phyloP scores from a whole-genome alignment of 2,888 invertebrate species.

The Junonia oenone region DNA sequence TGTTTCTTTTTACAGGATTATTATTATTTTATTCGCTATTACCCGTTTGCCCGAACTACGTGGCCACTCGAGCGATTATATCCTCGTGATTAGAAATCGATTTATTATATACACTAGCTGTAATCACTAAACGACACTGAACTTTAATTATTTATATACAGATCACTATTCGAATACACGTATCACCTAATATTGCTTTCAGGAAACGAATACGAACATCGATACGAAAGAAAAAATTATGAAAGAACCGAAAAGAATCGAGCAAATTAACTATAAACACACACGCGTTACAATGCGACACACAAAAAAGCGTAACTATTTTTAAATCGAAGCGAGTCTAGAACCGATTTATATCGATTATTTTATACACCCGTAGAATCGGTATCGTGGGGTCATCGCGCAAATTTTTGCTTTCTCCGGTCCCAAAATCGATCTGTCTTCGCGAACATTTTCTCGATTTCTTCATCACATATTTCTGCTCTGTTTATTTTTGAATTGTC shows the following conservation, averaged over 20 bases:
- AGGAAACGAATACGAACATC: constrained; percentile 31
- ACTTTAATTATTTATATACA: constrained; percentile 28
- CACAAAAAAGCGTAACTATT: constrained; percentile 64
- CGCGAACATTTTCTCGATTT: constrained; percentile 53
- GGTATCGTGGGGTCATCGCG: constrained; percentile 58
- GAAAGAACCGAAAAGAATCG: constrained; percentile 33
- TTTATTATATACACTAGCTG: neutral
- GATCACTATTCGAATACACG: constrained; percentile 24
- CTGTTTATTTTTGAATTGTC: constrained; percentile 33
- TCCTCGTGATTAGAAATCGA: neutral
- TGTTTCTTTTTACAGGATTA: constrained; percentile 21
- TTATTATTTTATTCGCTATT: constrained; percentile 36
- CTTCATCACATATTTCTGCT: constrained; percentile 35
- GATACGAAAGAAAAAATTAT: constrained; percentile 20
- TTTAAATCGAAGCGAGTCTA: constrained; percentile 42
- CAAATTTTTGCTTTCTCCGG: constrained; percentile 53
- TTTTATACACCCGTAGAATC: constrained; percentile 54
- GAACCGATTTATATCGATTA: constrained; percentile 39
- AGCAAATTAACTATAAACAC: constrained; percentile 53
- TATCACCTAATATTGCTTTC: constrained; percentile 54
- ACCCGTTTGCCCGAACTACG: constrained; percentile 51
- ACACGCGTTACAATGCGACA: constrained; percentile 47
- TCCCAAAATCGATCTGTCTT: constrained; percentile 66
- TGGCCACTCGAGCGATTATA: constrained; percentile 1
- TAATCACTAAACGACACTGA: neutral